Base-by-base conservation (phyloP, 2,888 invertebrate genomes). In the Polydrusus tereticollis region DNA sequence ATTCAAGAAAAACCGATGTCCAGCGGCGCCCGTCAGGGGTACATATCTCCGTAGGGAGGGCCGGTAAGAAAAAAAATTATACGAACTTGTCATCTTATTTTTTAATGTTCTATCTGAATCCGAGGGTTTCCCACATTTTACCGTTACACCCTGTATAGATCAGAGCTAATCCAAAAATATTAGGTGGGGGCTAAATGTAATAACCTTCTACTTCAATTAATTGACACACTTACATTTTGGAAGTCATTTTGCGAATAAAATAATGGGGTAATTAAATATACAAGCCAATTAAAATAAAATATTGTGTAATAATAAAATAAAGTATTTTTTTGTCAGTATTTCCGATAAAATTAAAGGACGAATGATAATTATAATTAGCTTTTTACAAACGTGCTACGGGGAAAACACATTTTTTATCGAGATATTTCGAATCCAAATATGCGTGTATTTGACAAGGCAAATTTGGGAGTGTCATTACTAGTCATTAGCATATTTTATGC, bases 321-420 rank as follows among this genome's bases (percentile, higher is more conserved):
- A 8, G n/a, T 18, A 20, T 45, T 45, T 20, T 18, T 45, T 45
- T 45, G 45, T 45, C 45, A 45, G n/a, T 20, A 20, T 45, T 45
- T 45, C 45, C 18, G 45, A 45, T 45, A 45, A 45, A 45, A 20
- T 10, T 45, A 45, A 45, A 45, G 18, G 45, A 45, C 45, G 7
- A 45, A 16, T 16, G 18, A 45, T 45, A 45, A 45, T 20, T 18
- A 10, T 20, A 45, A 45, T 45, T 20, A 20, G 0, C 0, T 45
- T 20, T 8, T 3, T 20, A 45, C 18, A 20, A 10, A 45, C 6
- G 20, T n/a, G n/a, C n/a, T n/a, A n/a, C 20, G 8, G 20, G 12
- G 20, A 18, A 45, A 10, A 18, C 16, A 16, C 16, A 14, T 18
- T 43, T 1, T 43, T 18, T 43, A 43, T 16, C 1, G 1, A 43